phyloP scores from a whole-genome alignment of 2,797 vertebrate species.

The Peromyscus eremicus region DNA sequence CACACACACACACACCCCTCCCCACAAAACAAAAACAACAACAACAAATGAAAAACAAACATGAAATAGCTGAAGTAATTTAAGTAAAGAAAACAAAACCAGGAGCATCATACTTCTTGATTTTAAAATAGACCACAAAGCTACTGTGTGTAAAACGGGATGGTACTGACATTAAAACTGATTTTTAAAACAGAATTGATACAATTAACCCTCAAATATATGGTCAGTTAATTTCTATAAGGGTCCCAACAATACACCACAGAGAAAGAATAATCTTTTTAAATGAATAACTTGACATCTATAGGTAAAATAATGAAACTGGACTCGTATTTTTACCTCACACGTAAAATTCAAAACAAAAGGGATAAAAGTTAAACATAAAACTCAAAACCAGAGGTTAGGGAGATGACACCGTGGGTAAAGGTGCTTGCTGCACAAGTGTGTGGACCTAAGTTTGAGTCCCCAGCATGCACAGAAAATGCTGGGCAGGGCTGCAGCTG shows the following conservation, averaged over 20 bases:
- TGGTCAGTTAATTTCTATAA: neutral
- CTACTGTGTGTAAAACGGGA: neutral
- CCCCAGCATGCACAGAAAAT: neutral
- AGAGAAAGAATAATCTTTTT: neutral
- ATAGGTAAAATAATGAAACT: neutral
- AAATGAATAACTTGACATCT: neutral
- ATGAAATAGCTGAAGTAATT: neutral
- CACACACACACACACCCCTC: no score
- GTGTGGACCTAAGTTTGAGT: no score
- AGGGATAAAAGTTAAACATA: neutral
- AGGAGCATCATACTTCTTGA: neutral
- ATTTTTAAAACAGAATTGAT: neutral
- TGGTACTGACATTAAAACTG: neutral
- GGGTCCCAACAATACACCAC: neutral
- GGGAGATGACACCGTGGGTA: neutral
- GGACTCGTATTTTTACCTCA: neutral
- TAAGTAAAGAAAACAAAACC: neutral
- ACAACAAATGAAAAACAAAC: neutral
- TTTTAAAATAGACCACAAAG: neutral
- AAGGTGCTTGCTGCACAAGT: neutral
- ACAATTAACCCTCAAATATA: neutral
- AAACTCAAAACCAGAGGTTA: neutral
- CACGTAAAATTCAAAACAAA: neutral
- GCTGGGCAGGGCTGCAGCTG: no score
- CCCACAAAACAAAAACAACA: no score